Conservation (phyloP, 92 coral and sea anemone genomes). For the Umimayanthus kanabou region DNA sequence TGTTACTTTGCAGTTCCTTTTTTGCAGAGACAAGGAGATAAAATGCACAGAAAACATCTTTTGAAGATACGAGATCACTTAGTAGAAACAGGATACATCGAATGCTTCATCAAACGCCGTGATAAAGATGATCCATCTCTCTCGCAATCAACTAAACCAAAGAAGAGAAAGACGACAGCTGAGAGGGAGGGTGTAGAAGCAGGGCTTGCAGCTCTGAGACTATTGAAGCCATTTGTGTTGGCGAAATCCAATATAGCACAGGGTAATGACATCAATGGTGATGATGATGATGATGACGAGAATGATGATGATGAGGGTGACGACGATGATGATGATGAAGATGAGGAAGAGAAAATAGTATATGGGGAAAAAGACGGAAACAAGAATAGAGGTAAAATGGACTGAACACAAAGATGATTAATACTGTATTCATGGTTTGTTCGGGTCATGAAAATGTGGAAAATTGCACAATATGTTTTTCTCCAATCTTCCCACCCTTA, state of each 20-base stretch:
- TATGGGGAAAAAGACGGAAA: not conserved
- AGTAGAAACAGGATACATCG: constrained; percentile 55
- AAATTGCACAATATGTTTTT: not conserved
- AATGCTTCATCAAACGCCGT: not conserved
- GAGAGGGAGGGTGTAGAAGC: not conserved
- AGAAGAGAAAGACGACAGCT: constrained; percentile 2
- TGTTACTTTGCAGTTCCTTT: not conserved
- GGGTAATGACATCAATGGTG: constrained; percentile 8
- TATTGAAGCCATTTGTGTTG: constrained; percentile 61
- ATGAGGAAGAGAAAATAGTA: constrained; percentile 1
- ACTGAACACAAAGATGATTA: not conserved
- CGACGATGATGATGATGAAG: constrained; percentile 31
- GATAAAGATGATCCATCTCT: not conserved
- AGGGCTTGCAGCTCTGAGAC: constrained; percentile 5
- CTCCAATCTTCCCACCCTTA: too few species aligned
- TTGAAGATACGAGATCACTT: constrained; percentile 43
- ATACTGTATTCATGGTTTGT: not conserved
- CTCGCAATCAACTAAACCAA: not conserved
- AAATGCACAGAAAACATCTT: constrained; percentile 2
- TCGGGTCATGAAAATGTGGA: not conserved
- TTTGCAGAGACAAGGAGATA: constrained; percentile 36
- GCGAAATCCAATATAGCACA: not conserved
- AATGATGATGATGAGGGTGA: constrained; percentile 53
- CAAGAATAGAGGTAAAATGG: not conserved
- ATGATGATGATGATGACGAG: constrained; percentile 38